Percentiles rank a stretch among this genome's conserved stretches.
Conservation (phyloP, 2,888 invertebrate genomes). For the Aricia artaxerxes region DNA sequence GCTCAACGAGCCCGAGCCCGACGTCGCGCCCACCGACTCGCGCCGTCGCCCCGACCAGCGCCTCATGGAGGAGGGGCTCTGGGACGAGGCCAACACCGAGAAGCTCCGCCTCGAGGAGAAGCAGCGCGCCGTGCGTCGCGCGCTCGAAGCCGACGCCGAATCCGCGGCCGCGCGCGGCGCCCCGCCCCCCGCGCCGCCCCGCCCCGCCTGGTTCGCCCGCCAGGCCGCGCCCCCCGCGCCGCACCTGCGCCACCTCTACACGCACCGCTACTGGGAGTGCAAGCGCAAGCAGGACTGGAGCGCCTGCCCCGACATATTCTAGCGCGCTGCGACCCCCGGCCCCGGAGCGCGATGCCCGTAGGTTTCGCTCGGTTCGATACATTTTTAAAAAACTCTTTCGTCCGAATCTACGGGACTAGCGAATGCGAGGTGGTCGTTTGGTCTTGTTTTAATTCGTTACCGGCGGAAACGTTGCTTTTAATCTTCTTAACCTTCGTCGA, state of each 20-base stretch:
- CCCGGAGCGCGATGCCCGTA: background rate
- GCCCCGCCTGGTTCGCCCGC: constrained; percentile 92
- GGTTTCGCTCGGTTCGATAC: background rate
- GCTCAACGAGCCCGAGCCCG: constrained; percentile 96
- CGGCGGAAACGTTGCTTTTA: background rate
- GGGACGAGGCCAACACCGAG: constrained; percentile 94
- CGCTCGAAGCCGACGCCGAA: constrained; percentile 90
- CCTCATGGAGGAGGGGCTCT: constrained; percentile 96
- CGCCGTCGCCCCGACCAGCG: constrained; percentile 97
- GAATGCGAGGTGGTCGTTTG: background rate
- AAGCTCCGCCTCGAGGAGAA: constrained; percentile 95
- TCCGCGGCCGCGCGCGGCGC: constrained; percentile 82
- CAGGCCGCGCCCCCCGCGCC: constrained; percentile 82
- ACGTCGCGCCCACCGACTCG: constrained; percentile 97
- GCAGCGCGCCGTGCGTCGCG: constrained; percentile 90
- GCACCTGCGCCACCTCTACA: constrained; percentile 86
- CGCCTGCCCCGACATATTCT: constrained; percentile 95
- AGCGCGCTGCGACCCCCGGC: constrained; percentile 44
- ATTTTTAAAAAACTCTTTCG: background rate
- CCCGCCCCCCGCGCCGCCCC: constrained; percentile 83
- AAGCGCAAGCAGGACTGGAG: constrained; percentile 94
- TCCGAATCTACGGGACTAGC: background rate
- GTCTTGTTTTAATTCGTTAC: background rate
- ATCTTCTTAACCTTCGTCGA: background rate
- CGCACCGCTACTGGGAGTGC: constrained; percentile 95